Evolutionary conservation across 2,888 invertebrate species (phyloP).

Genomic region (Synanthedon vespiformis): DNA sequence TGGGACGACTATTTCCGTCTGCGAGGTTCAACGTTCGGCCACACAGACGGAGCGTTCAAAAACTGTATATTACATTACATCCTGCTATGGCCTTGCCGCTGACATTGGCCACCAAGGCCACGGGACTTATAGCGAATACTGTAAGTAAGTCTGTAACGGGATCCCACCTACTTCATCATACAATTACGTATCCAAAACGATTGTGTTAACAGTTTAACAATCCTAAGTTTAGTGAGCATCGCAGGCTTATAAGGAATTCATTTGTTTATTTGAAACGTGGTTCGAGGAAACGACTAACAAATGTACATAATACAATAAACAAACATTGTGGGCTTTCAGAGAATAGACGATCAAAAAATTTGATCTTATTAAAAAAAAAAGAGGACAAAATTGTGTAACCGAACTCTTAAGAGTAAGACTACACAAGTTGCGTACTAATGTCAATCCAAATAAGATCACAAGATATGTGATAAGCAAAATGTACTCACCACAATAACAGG

Average conservation of each 20-base stretch:
- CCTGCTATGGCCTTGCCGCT: slow-evolving; percentile 21
- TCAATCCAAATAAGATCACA: slow-evolving; percentile 2
- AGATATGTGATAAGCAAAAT: slow-evolving; percentile 1
- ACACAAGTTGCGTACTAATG: neutral
- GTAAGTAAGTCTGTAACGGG: neutral
- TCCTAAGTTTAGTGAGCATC: too few relatives aligned
- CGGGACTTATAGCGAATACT: neutral
- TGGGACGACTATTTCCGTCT: slow-evolving; percentile 27
- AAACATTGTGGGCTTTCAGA: too few relatives aligned
- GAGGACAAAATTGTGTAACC: too few relatives aligned
- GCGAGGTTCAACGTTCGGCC: slow-evolving; percentile 21
- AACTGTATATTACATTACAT: neutral
- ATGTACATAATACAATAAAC: too few relatives aligned
- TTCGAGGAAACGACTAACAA: too few relatives aligned
- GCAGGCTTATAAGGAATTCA: too few relatives aligned
- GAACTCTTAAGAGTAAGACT: slow-evolving; percentile 5
- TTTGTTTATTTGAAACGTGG: too few relatives aligned
- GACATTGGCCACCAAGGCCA: neutral
- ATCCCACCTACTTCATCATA: neutral
- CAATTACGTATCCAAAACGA: too few relatives aligned
- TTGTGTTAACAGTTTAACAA: too few relatives aligned
- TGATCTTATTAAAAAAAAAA: too few relatives aligned
- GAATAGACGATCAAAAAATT: too few relatives aligned
- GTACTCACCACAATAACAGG: slow-evolving; percentile 9
- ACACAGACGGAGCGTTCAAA: neutral